Evolutionary conservation across 1,140 invertebrate genomes (phyloP).

Genomic region (Euura lappo): DNA sequence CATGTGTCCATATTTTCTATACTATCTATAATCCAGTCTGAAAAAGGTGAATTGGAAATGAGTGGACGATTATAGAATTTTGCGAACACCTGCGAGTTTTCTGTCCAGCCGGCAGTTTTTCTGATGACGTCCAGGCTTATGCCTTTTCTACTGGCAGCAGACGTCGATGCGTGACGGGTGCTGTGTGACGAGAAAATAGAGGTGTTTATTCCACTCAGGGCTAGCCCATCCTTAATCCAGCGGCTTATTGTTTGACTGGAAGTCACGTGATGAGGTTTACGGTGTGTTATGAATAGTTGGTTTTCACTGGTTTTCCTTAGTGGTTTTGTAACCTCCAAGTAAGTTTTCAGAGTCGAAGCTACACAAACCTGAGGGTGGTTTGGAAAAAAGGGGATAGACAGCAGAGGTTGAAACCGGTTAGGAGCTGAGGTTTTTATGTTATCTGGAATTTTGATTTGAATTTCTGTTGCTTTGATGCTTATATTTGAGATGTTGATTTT

Average conservation of each 20-base stretch:
- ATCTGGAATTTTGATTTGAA: not conserved
- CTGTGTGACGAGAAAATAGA: conserved; percentile 32
- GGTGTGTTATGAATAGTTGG: conserved; percentile 26
- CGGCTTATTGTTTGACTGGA: conserved; percentile 30
- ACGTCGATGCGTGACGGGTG: conserved; percentile 35
- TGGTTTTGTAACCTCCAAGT: conserved; percentile 1
- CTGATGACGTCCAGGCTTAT: conserved; percentile 26
- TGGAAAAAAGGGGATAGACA: conserved; percentile 11
- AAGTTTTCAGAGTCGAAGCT: conserved; percentile 7
- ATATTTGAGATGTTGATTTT: not conserved
- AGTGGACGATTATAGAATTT: conserved; percentile 35
- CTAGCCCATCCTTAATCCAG: conserved; percentile 34
- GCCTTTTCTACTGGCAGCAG: conserved; percentile 29
- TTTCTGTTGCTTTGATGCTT: not conserved
- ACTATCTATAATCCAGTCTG: too few species aligned
- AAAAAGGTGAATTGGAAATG: not conserved
- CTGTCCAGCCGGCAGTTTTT: conserved; percentile 29
- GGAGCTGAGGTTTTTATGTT: not conserved
- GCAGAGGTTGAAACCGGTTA: not conserved
- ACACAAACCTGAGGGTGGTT: conserved; percentile 3
- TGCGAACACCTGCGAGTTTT: conserved; percentile 28
- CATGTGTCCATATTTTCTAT: too few species aligned
- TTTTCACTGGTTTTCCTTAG: not conserved
- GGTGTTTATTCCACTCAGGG: conserved; percentile 30
- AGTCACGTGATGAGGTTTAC: conserved; percentile 29